Evolutionary conservation across 2,113 vertebrate species (phyloP).

Genomic region (Nerophis lumbriciformis): DNA sequence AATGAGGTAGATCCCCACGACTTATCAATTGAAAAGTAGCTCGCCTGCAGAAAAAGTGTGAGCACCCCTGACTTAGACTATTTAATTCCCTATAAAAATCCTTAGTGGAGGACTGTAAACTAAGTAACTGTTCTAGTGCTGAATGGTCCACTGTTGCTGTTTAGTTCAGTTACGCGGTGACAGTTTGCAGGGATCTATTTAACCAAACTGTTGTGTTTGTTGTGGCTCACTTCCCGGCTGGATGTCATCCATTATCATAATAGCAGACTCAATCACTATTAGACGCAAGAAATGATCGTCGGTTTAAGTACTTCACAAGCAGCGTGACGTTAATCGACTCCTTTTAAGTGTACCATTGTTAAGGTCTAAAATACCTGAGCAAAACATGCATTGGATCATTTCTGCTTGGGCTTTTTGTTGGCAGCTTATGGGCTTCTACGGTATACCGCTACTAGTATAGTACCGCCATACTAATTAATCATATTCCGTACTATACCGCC

Average conservation of each 20-base stretch:
- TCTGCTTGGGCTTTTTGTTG: not conserved
- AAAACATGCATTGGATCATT: slow-evolving; percentile 1
- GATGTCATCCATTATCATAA: slow-evolving; percentile 52
- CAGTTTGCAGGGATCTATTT: slow-evolving; percentile 25
- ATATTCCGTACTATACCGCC: no score
- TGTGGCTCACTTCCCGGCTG: slow-evolving; percentile 34
- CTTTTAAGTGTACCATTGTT: slow-evolving; percentile 6
- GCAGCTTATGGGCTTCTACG: not conserved
- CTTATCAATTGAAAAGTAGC: no score
- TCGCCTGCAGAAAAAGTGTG: no score
- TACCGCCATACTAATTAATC: no score
- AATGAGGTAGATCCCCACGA: no score
- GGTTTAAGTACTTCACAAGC: slow-evolving; percentile 37
- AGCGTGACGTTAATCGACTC: slow-evolving; percentile 19
- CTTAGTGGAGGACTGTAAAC: no score
- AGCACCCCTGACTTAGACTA: no score
- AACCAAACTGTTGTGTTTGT: slow-evolving; percentile 25
- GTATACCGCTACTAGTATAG: no score
- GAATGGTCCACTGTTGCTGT: no score
- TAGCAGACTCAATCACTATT: slow-evolving; percentile 37
- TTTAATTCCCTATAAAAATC: no score
- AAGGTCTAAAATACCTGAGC: slow-evolving; percentile 9
- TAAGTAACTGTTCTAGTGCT: no score
- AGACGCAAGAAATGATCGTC: slow-evolving; percentile 37
- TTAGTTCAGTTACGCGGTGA: no score